Evolutionary conservation across 2,113 vertebrate species (phyloP).

Genomic region (Antigone vipio): DNA sequence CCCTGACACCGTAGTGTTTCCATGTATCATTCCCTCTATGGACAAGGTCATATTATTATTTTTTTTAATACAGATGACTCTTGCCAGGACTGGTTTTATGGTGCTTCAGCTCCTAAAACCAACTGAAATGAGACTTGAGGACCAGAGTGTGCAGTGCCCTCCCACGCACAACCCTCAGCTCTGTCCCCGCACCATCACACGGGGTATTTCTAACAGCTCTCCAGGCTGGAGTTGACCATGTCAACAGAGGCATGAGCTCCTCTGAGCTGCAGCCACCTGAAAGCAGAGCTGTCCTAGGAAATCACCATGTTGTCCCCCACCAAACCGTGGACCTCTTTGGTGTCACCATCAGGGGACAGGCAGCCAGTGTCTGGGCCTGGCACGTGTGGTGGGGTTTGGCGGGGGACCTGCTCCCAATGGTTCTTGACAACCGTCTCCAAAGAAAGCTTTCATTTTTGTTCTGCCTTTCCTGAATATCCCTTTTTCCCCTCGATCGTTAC

Average conservation of each 20-base stretch:
- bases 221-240: neutral
- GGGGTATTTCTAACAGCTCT: neutral
- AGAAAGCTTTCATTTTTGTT: neutral
- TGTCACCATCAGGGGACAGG: neutral
- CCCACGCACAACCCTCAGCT: neutral
- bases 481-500: neutral
- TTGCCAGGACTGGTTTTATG: neutral
- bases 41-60: fast-evolving
- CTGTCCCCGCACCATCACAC: fast-evolving
- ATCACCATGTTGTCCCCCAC: fast-evolving
- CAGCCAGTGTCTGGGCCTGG: neutral
- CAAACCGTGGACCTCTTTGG: fast-evolving
- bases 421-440: neutral
- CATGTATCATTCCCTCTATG: neutral
- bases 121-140: neutral
- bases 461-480: neutral
- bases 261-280: neutral
- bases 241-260: neutral
- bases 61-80: neutral
- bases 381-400: fast-evolving
- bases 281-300: neutral
- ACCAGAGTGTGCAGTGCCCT: neutral
- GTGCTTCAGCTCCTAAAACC: neutral
- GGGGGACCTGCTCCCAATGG: fast-evolving
- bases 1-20: neutral